Conservation (phyloP, 1,140 invertebrate species). For the Plectus sambesii region DNA sequence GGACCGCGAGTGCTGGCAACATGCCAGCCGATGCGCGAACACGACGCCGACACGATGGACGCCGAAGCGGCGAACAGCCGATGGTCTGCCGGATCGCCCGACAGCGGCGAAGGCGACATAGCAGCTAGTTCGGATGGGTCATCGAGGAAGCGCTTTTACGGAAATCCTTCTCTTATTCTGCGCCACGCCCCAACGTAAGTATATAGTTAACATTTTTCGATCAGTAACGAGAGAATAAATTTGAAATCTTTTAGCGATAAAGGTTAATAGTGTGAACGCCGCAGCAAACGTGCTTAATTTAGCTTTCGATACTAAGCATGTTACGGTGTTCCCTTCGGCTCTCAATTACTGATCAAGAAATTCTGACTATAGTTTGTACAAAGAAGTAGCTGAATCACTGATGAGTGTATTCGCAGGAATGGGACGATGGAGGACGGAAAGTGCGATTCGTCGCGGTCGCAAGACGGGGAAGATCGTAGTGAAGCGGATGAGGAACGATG, state of each 20-base stretch:
- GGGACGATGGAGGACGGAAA: neutral
- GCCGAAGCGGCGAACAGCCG: neutral
- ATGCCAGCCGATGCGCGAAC: conserved; percentile 18
- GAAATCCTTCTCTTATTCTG: conserved; percentile 1
- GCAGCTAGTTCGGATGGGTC: neutral
- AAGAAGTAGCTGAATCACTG: conserved; percentile 4
- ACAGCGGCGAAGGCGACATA: conserved; percentile 3
- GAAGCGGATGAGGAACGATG: too few species aligned
- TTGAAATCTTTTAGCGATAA: too few species aligned
- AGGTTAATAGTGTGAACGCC: too few species aligned
- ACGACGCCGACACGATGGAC: conserved; percentile 1
- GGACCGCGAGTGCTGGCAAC: conserved; percentile 22
- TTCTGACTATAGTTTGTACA: conserved; percentile 6
- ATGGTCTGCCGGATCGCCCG: neutral
- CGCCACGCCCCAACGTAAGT: too few species aligned
- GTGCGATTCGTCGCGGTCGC: conserved; percentile 1
- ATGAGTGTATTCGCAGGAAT: neutral
- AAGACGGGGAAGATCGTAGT: too few species aligned
- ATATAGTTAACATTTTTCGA: too few species aligned
- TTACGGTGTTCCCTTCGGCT: neutral
- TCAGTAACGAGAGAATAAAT: too few species aligned
- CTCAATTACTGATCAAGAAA: conserved; percentile 10
- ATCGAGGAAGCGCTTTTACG: neutral
- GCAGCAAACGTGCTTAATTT: too few species aligned
- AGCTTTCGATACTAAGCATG: neutral